These are phyloP conservation scores for Zoroaster sp. DNA, from an alignment of 53 echinoderm and acorn worm species.

Conservation along the genomic window DNA sequence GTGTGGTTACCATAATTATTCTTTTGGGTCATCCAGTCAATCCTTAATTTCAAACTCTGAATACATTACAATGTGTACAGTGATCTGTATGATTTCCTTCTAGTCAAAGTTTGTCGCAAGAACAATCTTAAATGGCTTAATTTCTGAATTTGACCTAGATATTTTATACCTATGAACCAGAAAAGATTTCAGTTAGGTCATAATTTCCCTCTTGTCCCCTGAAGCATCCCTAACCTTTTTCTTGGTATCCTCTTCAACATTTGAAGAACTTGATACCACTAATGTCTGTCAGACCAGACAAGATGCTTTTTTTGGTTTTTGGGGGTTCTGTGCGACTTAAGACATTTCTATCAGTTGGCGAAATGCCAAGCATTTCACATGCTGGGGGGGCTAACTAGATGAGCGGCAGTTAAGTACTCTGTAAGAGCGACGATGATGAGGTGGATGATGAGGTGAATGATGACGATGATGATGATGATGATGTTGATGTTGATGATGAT, in stretches of 20 bases:
- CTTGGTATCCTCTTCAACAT: neutral
- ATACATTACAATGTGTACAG: too few species aligned
- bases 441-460: neutral
- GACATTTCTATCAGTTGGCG: conserved; percentile 1
- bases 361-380: conserved; percentile 24
- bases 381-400: neutral
- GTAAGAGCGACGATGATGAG: neutral
- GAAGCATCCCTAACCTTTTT: neutral
- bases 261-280: neutral
- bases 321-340: neutral
- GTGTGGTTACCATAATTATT: too few species aligned
- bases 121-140: neutral
- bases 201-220: neutral
- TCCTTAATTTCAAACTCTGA: too few species aligned
- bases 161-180: neutral
- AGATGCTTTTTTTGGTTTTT: neutral
- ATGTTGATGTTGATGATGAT: neutral
- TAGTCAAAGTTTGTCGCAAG: too few species aligned
- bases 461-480: neutral
- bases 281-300: neutral
- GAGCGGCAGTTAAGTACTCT: conserved; percentile 20
- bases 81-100: too few species aligned
- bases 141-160: neutral
- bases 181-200: neutral
- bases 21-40: too few species aligned